Base-by-base conservation (phyloP, 64 coral and sea anemone genomes). In the Montipora foliosa region DNA sequence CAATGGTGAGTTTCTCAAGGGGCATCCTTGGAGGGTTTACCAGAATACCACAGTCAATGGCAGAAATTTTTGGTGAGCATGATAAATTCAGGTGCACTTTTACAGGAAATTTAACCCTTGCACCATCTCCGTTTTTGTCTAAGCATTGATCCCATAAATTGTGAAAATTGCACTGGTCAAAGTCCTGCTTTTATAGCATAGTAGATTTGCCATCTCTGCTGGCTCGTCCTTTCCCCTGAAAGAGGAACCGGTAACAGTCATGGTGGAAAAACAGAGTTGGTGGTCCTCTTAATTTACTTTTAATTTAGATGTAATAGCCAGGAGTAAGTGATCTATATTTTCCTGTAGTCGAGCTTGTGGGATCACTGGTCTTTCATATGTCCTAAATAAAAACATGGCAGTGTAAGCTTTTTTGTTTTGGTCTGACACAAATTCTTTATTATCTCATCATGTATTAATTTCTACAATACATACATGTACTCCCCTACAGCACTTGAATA, bases 51-150 rank as follows among this genome's bases (percentile, higher is more conserved):
- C 60, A 17, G 49, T 74, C 47, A 19, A 62, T 19, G 58, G 80
- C 69, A 76, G 52, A 58, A 3, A 92, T 37, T 70, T 76, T 71
- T 58, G 83, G 74, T 61, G 83, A 93, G 72, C 66, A 44, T 49
- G 81, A 87, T 46, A 87, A 57, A 15, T 70, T 83, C 59, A 87
- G 48, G 17, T 76, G 29, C 55, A 93, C 67, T 87, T 81, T 78
- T 20, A 93, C 67, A 48, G 91, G 91, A 79, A 79, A 93, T 79
- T 93, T 88, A 88, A 93, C 88, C 48, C 60, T 37, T 22, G 79
- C 75, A 7, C 83, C 83, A 88, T 93, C 90, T 84, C 83, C 91
- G 70, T 93, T 87, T 71, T 93, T 86, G 76, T 93, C 91, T 51
- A 93, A 19, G 37, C 50, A 93, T 49, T 88, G 73, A 68, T 93